Evolutionary conservation across 2,113 vertebrate genomes (phyloP).

Genomic region (Pimephales promelas): DNA sequence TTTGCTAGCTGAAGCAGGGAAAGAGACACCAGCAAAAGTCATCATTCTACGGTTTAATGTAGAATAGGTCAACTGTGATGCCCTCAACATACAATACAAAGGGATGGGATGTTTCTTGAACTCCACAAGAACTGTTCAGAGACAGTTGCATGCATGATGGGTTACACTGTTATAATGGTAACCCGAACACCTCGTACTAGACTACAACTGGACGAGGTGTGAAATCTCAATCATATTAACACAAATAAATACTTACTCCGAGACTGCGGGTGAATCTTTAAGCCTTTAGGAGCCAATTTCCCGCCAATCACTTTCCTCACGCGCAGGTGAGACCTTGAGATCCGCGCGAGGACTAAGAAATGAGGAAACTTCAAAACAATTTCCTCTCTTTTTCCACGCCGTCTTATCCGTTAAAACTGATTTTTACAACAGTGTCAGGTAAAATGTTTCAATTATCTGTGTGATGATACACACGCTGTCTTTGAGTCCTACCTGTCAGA

Average conservation of each 20-base stretch:
- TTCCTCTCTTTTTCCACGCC: neutral
- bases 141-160: neutral
- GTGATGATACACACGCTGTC: neutral
- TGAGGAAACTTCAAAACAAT: neutral
- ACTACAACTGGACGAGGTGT: neutral
- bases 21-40: neutral
- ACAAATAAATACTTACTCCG: neutral
- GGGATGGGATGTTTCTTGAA: neutral
- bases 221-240: neutral
- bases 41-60: neutral
- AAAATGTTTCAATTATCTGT: neutral
- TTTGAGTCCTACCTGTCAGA: conserved; percentile 38
- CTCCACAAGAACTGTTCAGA: neutral
- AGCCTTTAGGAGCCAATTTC: neutral
- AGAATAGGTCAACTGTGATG: neutral
- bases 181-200: neutral
- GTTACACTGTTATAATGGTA: neutral
- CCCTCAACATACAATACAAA: neutral
- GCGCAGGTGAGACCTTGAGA: conserved; percentile 2
- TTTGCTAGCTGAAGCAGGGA: neutral
- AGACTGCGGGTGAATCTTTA: neutral
- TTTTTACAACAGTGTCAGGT: neutral
- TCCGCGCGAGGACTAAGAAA: neutral
- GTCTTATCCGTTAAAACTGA: neutral
- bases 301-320: conserved; percentile 19